phyloP scores from a whole-genome alignment of 2,888 invertebrate species.

The Halictus ligatus region DNA sequence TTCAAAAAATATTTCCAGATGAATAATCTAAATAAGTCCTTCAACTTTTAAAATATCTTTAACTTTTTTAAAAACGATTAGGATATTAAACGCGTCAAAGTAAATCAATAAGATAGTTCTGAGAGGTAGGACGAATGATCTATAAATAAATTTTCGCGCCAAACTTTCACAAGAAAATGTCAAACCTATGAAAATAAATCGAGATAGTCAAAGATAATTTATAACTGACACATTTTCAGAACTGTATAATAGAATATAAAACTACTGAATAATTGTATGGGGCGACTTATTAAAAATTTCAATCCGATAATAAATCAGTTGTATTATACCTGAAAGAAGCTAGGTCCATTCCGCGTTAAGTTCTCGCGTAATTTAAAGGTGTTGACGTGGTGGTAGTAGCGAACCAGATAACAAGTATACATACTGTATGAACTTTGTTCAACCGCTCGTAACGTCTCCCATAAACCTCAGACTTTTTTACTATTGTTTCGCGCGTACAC shows the following conservation, averaged over 20 bases:
- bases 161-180: not conserved
- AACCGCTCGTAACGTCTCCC: slow-evolving; percentile 10
- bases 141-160: not conserved
- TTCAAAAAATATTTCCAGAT: too few species aligned
- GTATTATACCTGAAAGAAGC: not conserved
- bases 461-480: slow-evolving; percentile 13
- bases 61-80: not conserved
- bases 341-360: not conserved
- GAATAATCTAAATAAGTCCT: too few species aligned
- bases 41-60: too few species aligned
- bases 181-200: not conserved
- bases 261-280: not conserved
- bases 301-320: not conserved
- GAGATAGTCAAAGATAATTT: not conserved
- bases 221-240: not conserved
- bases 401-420: slow-evolving; percentile 6
- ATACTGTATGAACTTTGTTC: not conserved
- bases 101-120: not conserved
- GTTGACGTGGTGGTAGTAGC: not conserved
- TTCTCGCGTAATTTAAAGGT: slow-evolving; percentile 1
- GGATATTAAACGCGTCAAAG: not conserved
- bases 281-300: not conserved
- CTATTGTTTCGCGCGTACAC: not conserved
- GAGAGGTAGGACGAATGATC: not conserved
- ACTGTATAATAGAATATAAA: not conserved